Conservation (phyloP, 2,113 vertebrate species). For the Engraulis encrasicolus region DNA sequence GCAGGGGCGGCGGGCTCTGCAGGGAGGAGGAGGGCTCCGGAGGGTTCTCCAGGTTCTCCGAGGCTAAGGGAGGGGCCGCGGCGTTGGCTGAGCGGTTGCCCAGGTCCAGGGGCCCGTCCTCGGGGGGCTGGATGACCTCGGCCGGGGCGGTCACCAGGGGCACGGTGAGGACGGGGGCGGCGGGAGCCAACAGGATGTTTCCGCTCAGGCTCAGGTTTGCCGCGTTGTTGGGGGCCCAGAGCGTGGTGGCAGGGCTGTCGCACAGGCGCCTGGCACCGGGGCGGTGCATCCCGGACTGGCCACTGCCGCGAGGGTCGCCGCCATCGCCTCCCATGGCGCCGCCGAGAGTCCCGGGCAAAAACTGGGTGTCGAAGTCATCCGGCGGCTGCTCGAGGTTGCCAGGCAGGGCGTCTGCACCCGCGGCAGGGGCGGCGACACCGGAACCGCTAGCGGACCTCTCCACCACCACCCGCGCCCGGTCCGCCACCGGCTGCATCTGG, state of each 20-base stretch:
- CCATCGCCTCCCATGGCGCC: constrained; percentile 53
- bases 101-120: constrained; percentile 75
- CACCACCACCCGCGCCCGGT: constrained; percentile 86
- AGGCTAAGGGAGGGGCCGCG: constrained; percentile 63
- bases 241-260: constrained; percentile 93
- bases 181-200: constrained; percentile 89
- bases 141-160: constrained; percentile 74
- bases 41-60: constrained; percentile 96
- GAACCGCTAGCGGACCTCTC: constrained; percentile 70
- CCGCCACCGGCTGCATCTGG: constrained; percentile 3
- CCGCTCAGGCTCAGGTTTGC: constrained; percentile 84
- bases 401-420: constrained; percentile 59
- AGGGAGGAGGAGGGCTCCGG: constrained; percentile 78
- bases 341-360: constrained; percentile 63
- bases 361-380: constrained; percentile 92
- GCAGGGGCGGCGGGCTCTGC: constrained; percentile 41
- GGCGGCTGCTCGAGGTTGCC: constrained; percentile 96
- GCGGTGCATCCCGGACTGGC: constrained; percentile 75
- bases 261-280: constrained; percentile 71
- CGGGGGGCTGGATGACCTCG: constrained; percentile 88
- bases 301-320: constrained; percentile 74
- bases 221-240: constrained; percentile 93
- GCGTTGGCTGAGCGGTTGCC: constrained; percentile 55
- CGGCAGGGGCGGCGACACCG: not conserved
- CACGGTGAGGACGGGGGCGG: constrained; percentile 81